Conservation (phyloP, 2,797 vertebrate genomes). For the Lagocephalus sceleratus region DNA sequence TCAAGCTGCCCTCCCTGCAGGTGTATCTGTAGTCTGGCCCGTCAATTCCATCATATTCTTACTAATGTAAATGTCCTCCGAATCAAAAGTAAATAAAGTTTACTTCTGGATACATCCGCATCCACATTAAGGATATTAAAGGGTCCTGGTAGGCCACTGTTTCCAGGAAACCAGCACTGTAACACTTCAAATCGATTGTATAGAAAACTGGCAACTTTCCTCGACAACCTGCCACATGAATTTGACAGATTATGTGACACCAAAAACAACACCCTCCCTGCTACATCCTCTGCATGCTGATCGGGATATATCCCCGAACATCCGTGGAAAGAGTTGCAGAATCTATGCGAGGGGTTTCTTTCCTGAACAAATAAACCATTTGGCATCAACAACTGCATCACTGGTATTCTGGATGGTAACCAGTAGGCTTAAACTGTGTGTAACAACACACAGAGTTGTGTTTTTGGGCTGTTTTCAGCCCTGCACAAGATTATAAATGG, state of each 20-base stretch:
- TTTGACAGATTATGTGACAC: slow-evolving; percentile 3
- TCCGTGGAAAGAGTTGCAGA: slow-evolving; percentile 1
- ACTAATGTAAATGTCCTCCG: too few species aligned
- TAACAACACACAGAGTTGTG: slow-evolving; percentile 5
- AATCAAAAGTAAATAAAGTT: too few species aligned
- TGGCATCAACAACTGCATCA: slow-evolving; percentile 8
- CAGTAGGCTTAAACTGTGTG: slow-evolving; percentile 9
- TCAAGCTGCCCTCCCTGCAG: too few species aligned
- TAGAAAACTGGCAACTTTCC: too few species aligned
- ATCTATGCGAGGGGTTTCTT: background rate
- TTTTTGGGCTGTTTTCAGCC: background rate
- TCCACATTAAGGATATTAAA: too few species aligned
- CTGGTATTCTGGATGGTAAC: slow-evolving; percentile 29
- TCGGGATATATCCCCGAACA: slow-evolving; percentile 5
- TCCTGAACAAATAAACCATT: background rate
- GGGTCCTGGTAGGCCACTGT: background rate
- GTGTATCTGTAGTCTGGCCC: too few species aligned
- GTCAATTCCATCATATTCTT: too few species aligned
- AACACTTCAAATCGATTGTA: background rate
- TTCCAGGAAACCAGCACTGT: background rate
- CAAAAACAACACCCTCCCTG: background rate
- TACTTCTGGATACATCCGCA: too few species aligned
- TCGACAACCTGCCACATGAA: background rate
- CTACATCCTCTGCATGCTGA: background rate
- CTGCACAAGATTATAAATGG: background rate